These are phyloP conservation scores for Ochotona curzoniae DNA, from an alignment of 2,113 vertebrate genomes.

Conservation along the genomic window DNA sequence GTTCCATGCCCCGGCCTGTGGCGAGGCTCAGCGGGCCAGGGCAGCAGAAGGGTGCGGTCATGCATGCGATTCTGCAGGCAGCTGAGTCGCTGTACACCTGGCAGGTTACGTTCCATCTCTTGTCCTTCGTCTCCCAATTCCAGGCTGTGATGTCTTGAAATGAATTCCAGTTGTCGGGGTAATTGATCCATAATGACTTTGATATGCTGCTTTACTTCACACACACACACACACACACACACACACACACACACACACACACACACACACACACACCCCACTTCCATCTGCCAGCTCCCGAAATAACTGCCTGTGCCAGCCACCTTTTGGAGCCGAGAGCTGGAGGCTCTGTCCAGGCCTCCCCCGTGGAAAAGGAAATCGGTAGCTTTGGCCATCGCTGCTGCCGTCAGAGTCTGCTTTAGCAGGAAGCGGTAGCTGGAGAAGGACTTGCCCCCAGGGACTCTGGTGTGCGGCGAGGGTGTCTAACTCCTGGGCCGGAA, in stretches of 20 bases:
- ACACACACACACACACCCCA: not conserved
- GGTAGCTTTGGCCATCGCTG: no score
- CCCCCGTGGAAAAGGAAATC: no score
- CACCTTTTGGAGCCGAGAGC: no score
- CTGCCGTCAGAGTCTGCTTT: no score
- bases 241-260: no score
- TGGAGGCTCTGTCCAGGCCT: no score
- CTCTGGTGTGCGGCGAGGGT: no score
- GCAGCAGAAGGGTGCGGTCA: not conserved
- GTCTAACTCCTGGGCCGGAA: no score
- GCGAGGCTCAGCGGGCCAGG: not conserved
- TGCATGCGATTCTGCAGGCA: not conserved
- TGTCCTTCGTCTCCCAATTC: not conserved
- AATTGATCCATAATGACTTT: not conserved
- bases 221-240: not conserved
- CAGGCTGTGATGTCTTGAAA: not conserved
- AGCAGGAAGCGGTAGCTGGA: no score
- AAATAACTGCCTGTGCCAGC: no score
- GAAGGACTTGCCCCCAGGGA: no score
- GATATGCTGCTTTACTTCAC: not conserved
- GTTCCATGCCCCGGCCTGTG: accelerated
- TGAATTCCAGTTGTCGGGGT: not conserved
- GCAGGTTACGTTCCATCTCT: not conserved
- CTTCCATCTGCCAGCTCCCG: no score
- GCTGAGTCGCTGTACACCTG: not conserved